These are phyloP conservation scores for Diarsia dahlii DNA, from an alignment of 2,888 invertebrate species.

Conservation along the genomic window DNA sequence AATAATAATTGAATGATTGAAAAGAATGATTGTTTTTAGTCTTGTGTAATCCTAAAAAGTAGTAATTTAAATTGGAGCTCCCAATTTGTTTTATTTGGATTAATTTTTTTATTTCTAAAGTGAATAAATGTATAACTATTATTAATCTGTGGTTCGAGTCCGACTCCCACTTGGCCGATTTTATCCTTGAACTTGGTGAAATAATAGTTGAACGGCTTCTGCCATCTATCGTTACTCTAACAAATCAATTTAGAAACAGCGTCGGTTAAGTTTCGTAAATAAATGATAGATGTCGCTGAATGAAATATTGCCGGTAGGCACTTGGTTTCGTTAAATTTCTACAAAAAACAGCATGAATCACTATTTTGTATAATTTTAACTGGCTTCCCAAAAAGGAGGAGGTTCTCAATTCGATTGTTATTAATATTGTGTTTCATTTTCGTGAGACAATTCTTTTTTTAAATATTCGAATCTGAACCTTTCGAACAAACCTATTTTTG, in stretches of 20 bases:
- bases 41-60: too few species aligned
- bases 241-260: background rate
- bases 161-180: background rate
- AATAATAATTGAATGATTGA: too few species aligned
- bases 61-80: too few species aligned
- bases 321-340: rapidly evolving
- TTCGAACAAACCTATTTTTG: background rate
- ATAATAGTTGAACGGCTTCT: background rate
- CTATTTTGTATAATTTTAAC: too few species aligned
- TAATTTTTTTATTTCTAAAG: too few species aligned
- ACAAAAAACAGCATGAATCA: too few species aligned
- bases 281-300: slow-evolving; percentile 34
- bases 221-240: slow-evolving; percentile 24
- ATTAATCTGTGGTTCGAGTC: background rate
- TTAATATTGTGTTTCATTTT: background rate
- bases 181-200: background rate
- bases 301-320: background rate
- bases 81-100: too few species aligned
- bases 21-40: too few species aligned
- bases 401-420: too few species aligned
- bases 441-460: too few species aligned
- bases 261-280: background rate
- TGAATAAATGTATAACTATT: too few species aligned
- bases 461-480: background rate
- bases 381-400: too few species aligned